A percentile compares a stretch with the other conserved stretches of the same genome.
Evolutionary conservation across 2,113 vertebrate genomes (phyloP).

Genomic region (Pimephales promelas): DNA sequence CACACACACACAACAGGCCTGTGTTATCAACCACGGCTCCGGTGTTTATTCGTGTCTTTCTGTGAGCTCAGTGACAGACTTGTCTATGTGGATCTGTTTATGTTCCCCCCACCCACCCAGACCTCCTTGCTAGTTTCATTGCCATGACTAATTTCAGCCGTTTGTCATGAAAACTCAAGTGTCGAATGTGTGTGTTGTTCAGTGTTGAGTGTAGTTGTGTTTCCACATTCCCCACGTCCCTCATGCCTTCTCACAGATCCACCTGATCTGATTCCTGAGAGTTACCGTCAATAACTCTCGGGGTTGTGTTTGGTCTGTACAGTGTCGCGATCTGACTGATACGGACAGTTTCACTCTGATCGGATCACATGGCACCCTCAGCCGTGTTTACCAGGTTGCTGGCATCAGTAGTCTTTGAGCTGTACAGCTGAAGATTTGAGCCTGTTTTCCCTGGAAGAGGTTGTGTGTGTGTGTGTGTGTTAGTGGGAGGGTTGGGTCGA

Average conservation of each 20-base stretch:
- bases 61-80: constrained; percentile 1
- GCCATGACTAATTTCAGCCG: neutral
- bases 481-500: neutral
- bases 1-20: neutral
- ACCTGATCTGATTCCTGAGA: neutral
- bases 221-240: neutral
- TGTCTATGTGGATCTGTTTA: neutral
- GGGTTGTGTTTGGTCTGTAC: neutral
- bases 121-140: neutral
- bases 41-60: neutral
- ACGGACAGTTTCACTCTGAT: neutral
- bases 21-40: neutral
- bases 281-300: neutral
- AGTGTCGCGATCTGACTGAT: neutral
- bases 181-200: neutral
- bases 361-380: neutral
- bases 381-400: neutral
- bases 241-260: neutral
- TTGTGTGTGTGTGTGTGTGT: constrained; percentile 16
- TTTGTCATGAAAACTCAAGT: neutral
- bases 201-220: neutral
- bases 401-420: neutral
- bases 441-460: neutral
- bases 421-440: neutral
- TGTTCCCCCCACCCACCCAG: neutral